phyloP scores from a whole-genome alignment of 1,140 invertebrate genomes.

The Mactra quadrangularis region DNA sequence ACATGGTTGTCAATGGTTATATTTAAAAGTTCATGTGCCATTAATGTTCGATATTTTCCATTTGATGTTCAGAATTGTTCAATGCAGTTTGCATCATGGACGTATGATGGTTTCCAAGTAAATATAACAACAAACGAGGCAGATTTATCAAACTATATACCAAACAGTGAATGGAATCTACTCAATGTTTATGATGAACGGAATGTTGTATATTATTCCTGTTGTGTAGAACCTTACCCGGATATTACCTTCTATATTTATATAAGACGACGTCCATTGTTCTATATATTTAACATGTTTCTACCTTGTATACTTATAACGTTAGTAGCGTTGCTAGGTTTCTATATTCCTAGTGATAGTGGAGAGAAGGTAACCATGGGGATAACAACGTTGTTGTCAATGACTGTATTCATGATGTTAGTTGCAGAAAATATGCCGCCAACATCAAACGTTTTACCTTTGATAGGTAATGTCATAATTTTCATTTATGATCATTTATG shows the following conservation, averaged over 20 bases:
- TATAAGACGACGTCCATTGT: conserved; percentile 91
- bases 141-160: conserved; percentile 84
- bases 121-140: conserved; percentile 79
- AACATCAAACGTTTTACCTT: conserved; percentile 80
- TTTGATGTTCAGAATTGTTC: conserved; percentile 85
- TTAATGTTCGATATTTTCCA: conserved; percentile 85
- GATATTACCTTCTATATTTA: conserved; percentile 83
- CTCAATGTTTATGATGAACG: conserved; percentile 83
- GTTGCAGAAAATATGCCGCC: conserved; percentile 83
- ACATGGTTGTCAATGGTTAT: conserved; percentile 85
- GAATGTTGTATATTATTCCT: conserved; percentile 89
- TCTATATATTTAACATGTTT: conserved; percentile 94
- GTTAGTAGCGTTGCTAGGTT: conserved; percentile 90
- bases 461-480: conserved; percentile 75
- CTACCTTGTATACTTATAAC: conserved; percentile 94
- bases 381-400: conserved; percentile 81
- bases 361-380: conserved; percentile 83
- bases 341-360: conserved; percentile 95
- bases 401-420: conserved; percentile 83
- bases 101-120: conserved; percentile 91
- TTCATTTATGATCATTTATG: too few species aligned
- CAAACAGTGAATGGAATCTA: conserved; percentile 84
- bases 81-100: conserved; percentile 95
- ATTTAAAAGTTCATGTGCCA: conserved; percentile 84
- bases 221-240: conserved; percentile 85